These are phyloP conservation scores for Sesia bembeciformis DNA, from an alignment of 2,888 invertebrate genomes.

Conservation along the genomic window DNA sequence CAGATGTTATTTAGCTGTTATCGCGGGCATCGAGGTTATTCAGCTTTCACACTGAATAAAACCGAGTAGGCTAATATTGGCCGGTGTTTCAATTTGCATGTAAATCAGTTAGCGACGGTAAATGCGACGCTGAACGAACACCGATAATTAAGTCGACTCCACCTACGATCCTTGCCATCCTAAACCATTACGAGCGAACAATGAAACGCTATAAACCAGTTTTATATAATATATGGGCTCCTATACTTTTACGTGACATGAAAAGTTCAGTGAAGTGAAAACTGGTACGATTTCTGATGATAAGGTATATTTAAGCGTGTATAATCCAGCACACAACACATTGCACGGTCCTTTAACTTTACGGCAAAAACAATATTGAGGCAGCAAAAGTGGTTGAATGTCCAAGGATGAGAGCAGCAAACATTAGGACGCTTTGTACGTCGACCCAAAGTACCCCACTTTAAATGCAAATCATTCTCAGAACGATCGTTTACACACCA, in stretches of 20 bases:
- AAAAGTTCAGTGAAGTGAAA: neutral
- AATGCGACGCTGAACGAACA: neutral
- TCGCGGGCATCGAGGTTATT: neutral
- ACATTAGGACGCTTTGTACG: constrained; percentile 26
- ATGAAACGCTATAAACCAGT: neutral
- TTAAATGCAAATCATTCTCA: constrained; percentile 58
- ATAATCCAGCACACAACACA: neutral
- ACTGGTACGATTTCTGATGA: neutral
- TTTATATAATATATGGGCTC: neutral
- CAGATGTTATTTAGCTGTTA: neutral
- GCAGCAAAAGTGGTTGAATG: constrained; percentile 11
- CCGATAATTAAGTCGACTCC: neutral
- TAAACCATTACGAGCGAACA: neutral
- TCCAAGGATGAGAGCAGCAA: constrained; percentile 18
- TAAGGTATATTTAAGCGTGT: neutral
- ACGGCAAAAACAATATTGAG: constrained; percentile 8
- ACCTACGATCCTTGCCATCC: neutral
- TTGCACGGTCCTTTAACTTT: neutral
- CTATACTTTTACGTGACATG: neutral
- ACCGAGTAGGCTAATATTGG: constrained; percentile 33
- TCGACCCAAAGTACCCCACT: constrained; percentile 53
- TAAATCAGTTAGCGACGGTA: constrained; percentile 20
- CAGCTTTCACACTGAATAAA: constrained; percentile 14
- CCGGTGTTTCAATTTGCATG: constrained; percentile 39
- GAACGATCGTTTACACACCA: constrained; percentile 22